Evolutionary conservation across 2,888 invertebrate genomes (phyloP), one percentile per base, ranked within the genome.

Genomic region (Sesamia inferens): DNA sequence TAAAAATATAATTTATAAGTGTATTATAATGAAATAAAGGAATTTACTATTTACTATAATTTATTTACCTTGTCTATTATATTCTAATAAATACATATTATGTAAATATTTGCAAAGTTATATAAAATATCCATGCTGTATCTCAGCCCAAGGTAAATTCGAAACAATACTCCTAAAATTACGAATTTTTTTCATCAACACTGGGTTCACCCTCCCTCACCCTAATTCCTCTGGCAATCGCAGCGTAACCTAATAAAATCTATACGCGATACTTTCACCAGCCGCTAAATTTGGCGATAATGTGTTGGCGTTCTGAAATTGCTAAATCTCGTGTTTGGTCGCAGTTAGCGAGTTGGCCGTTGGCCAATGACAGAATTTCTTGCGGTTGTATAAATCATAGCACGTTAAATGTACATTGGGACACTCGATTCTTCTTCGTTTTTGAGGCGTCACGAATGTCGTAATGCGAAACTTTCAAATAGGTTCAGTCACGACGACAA

Each of bases 341-440:
- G 92, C 92, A 90, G 92, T 92, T 92, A 92, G 92, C 76, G 73
- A 83, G 85, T 85, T 92, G 93, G 93, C 91, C 79, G 61, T 74
- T 68, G 70, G 91, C 92, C 92, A 92, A 86, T 80, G 48, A 7
- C 42, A 57, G 83, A 85, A 83, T 84, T 83, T 85, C 87, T 86
- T 89, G 90, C 90, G 88, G 90, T 78, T 79, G 77, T 82, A 85
- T 92, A 92, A 92, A 92, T 92, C 92, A 92, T 90, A 83, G 85
- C 82, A 86, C 85, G 77, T 82, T 84, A 87, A 83, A 82, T 85
- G 85, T 81, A 88, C 87, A 89, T 87, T 70, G 84, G 77, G 85
- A 88, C 85, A 85, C 78, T 83, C 85, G 71, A 83, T 74, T 82
- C 68, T 70, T 78, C 69, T 77, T 81, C 70, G 65, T 73, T 85